These are phyloP conservation scores for Lophius americanus DNA, from an alignment of 2,797 vertebrate species.

Conservation along the genomic window DNA sequence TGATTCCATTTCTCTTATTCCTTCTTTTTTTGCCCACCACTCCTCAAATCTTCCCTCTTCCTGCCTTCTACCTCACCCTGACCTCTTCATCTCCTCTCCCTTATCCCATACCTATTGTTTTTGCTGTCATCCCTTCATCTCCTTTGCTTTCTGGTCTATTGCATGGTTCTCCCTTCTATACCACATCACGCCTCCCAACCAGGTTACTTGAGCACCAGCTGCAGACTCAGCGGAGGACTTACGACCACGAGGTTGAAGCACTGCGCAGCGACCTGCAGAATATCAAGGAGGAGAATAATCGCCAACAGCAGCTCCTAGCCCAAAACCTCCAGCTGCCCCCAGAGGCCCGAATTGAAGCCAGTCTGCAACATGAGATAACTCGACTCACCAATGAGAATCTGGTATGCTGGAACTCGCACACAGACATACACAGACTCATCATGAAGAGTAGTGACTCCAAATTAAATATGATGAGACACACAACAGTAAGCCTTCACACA, in stretches of 20 bases:
- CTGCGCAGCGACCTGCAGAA: constrained; percentile 93
- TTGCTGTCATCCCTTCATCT: not conserved
- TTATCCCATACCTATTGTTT: not conserved
- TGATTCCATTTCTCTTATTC: not conserved
- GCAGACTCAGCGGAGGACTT: constrained; percentile 90
- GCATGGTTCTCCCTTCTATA: not conserved
- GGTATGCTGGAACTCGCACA: constrained; percentile 73
- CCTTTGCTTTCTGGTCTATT: not conserved
- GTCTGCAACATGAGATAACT: constrained; percentile 97
- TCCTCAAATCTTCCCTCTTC: not conserved
- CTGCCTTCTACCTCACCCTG: not conserved
- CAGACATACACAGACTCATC: not conserved
- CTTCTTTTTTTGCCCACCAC: not conserved
- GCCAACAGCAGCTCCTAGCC: constrained; percentile 96
- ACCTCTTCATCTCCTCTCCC: not conserved
- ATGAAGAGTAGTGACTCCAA: no score
- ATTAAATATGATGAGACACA: no score
- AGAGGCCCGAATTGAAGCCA: constrained; percentile 95
- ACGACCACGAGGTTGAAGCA: constrained; percentile 89
- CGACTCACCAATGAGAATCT: constrained; percentile 97
- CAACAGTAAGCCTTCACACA: no score
- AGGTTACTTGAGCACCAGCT: constrained; percentile 96
- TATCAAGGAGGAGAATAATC: constrained; percentile 96
- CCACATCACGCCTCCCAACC: not conserved
- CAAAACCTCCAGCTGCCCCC: constrained; percentile 98